A percentile compares a stretch with the other conserved stretches of the same genome.
These are phyloP conservation scores for Hydroisotoma schaefferi DNA, from an alignment of 2,888 invertebrate genomes.

Conservation along the genomic window DNA sequence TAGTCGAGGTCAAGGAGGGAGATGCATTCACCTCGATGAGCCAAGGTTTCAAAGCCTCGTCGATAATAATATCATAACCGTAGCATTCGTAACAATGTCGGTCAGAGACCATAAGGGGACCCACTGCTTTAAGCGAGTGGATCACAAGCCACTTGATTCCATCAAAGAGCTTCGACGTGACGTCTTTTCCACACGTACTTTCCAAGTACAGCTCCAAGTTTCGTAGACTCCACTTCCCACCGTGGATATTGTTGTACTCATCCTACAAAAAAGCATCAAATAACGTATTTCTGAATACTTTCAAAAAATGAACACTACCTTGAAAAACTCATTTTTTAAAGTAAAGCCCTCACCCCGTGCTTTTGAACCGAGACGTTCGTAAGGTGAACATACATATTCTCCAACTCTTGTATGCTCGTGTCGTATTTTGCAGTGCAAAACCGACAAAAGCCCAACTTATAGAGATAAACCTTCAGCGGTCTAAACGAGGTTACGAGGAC, in stretches of 20 bases:
- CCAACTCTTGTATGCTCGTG: conserved; percentile 77
- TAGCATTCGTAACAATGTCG: conserved; percentile 91
- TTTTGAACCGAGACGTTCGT: conserved; percentile 98
- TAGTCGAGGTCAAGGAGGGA: conserved; percentile 89
- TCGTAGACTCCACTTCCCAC: conserved; percentile 90
- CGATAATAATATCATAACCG: conserved; percentile 94
- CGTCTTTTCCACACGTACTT: conserved; percentile 80
- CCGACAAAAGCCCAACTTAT: conserved; percentile 87
- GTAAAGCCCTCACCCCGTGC: conserved; percentile 67
- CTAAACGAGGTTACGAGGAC: conserved; percentile 94
- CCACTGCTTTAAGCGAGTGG: conserved; percentile 87
- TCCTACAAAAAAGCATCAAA: conserved; percentile 58
- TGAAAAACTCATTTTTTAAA: not conserved
- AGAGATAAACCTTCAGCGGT: conserved; percentile 87
- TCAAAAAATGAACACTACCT: not conserved
- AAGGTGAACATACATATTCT: conserved; percentile 90
- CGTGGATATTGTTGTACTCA: conserved; percentile 89
- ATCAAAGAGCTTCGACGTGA: conserved; percentile 82
- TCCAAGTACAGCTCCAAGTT: conserved; percentile 86
- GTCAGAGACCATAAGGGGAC: conserved; percentile 89
- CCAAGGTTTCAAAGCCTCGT: conserved; percentile 91
- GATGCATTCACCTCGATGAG: conserved; percentile 93
- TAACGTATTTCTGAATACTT: not conserved
- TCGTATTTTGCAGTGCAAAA: conserved; percentile 96
- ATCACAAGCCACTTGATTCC: conserved; percentile 86